Evolutionary conservation across 2,797 vertebrate genomes (phyloP).

Genomic region (Phataginus tricuspis): DNA sequence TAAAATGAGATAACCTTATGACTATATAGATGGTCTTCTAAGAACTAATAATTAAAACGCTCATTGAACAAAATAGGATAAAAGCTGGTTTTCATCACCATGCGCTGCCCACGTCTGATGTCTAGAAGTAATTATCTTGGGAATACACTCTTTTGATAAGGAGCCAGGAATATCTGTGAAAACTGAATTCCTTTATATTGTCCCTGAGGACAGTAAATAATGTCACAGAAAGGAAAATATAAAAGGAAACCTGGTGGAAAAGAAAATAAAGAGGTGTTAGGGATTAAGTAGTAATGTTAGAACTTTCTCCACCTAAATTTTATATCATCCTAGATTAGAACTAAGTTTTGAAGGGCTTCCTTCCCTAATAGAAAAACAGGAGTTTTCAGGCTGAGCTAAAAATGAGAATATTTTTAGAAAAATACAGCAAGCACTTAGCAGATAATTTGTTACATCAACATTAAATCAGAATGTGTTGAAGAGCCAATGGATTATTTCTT

Average conservation of each 20-base stretch:
- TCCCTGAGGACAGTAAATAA: constrained; percentile 38
- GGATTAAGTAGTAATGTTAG: background rate
- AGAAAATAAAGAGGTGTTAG: background rate
- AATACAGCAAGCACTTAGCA: constrained; percentile 19
- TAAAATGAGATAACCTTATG: background rate
- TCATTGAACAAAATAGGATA: background rate
- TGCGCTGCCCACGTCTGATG: background rate
- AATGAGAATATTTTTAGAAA: constrained; percentile 60
- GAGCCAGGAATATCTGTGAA: background rate
- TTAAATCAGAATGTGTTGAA: constrained; percentile 41
- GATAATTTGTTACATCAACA: constrained; percentile 36
- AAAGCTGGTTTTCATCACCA: constrained; percentile 9
- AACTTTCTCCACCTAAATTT: background rate
- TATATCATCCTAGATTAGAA: background rate
- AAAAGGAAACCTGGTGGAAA: background rate
- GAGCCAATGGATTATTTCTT: background rate
- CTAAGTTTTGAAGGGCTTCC: background rate
- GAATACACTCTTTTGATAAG: constrained; percentile 32
- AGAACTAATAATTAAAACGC: constrained; percentile 52
- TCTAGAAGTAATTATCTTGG: constrained; percentile 26
- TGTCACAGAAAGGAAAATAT: background rate
- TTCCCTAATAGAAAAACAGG: constrained; percentile 50
- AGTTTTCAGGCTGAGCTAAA: constrained; percentile 51
- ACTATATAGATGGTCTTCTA: constrained; percentile 17
- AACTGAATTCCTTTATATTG: background rate